These are phyloP conservation scores for Drosophila biarmipes DNA, from an alignment of 1,140 invertebrate species.

Conservation along the genomic window DNA sequence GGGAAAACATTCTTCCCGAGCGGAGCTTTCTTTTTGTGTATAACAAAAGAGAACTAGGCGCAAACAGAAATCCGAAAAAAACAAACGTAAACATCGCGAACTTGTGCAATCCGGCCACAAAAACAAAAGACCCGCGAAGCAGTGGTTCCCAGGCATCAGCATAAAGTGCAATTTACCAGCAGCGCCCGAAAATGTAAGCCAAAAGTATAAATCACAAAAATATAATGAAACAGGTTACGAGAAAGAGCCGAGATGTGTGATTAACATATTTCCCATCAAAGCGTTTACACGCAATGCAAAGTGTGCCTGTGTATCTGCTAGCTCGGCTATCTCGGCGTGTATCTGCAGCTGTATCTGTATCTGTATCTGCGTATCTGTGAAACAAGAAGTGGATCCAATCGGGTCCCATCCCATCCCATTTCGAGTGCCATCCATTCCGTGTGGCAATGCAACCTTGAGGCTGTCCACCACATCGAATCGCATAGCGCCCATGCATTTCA, in stretches of 20 bases:
- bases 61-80: conserved; percentile 11
- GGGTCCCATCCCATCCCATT: conserved; percentile 1
- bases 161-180: conserved; percentile 64
- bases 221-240: conserved; percentile 74
- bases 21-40: conserved; percentile 74
- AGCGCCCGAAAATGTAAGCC: conserved; percentile 62
- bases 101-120: conserved; percentile 48
- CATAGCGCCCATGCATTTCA: conserved; percentile 61
- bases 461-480: conserved; percentile 54
- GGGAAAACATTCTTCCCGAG: conserved; percentile 73
- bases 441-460: conserved; percentile 69
- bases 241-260: conserved; percentile 63
- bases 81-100: conserved; percentile 59
- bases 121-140: conserved; percentile 50
- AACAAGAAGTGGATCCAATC: conserved; percentile 75
- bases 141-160: conserved; percentile 32
- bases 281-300: conserved; percentile 62
- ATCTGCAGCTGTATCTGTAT: conserved; percentile 19
- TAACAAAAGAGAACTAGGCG: conserved; percentile 48
- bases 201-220: conserved; percentile 77
- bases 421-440: conserved; percentile 33
- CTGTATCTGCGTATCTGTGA: conserved; percentile 38
- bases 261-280: conserved; percentile 82
- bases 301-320: conserved; percentile 19
- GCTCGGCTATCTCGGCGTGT: conserved; percentile 19